Percentiles rank a stretch among this genome's conserved stretches.
phyloP scores from a whole-genome alignment of 2,113 vertebrate species.

The Pterophyllum scalare region DNA sequence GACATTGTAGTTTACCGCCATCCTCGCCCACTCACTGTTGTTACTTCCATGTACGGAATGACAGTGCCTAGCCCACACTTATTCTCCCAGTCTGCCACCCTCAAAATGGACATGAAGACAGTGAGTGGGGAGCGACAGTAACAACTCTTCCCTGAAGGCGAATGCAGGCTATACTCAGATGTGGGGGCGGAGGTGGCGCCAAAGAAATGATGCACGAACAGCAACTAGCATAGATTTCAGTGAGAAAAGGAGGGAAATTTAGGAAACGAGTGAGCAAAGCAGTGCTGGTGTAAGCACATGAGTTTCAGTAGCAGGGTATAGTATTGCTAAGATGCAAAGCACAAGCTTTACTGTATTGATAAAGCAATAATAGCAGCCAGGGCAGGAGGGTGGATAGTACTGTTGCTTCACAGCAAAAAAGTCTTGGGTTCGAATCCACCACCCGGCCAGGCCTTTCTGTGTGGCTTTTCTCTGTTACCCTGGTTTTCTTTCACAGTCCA shows the following conservation, averaged over 20 bases:
- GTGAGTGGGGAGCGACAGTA: constrained; percentile 3
- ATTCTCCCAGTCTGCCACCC: background rate
- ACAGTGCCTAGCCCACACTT: background rate
- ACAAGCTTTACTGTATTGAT: background rate
- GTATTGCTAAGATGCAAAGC: background rate
- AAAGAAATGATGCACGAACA: constrained; percentile 5
- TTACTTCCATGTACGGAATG: background rate
- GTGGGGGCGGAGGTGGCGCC: background rate
- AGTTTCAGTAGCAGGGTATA: background rate
- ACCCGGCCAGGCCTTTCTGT: too few relatives aligned
- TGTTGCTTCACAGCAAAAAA: too few relatives aligned
- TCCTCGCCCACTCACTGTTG: background rate
- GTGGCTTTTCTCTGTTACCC: too few relatives aligned
- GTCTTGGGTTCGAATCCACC: too few relatives aligned
- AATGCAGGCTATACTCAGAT: background rate
- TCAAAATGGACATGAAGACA: constrained; percentile 1
- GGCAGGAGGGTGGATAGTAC: too few relatives aligned
- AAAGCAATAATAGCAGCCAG: background rate
- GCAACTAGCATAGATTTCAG: background rate
- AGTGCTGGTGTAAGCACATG: background rate
- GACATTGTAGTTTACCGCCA: background rate
- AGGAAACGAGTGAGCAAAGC: background rate
- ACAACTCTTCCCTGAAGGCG: background rate
- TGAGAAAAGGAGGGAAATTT: background rate
- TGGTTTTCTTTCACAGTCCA: too few relatives aligned